phyloP scores from a whole-genome alignment of 2,113 vertebrate genomes.

The Accipiter virgatus region DNA sequence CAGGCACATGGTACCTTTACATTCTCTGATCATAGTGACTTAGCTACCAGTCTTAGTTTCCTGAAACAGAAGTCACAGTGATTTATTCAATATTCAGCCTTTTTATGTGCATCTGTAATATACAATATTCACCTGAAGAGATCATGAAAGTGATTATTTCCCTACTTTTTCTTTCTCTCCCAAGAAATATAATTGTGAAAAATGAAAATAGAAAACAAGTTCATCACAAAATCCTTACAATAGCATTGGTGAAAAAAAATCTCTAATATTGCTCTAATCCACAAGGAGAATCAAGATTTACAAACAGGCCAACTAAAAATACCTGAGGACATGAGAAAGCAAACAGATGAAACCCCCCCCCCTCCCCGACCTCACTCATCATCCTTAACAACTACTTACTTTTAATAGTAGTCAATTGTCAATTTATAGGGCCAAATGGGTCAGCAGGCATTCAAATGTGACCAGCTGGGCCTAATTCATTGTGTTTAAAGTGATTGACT shows the following conservation, averaged over 20 bases:
- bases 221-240: neutral
- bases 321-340: neutral
- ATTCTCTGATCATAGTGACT: neutral
- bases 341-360: too few relatives aligned
- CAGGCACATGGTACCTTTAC: fast-evolving
- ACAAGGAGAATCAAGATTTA: neutral
- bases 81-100: neutral
- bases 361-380: too few relatives aligned
- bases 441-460: neutral
- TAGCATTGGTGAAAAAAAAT: fast-evolving
- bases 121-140: neutral
- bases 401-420: neutral
- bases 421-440: neutral
- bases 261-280: neutral
- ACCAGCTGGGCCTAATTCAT: neutral
- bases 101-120: neutral
- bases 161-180: neutral
- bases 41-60: neutral
- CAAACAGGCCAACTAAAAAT: neutral
- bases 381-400: neutral
- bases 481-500: neutral
- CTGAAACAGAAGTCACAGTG: neutral
- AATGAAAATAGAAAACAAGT: neutral
- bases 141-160: neutral
- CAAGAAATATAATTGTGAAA: neutral